phyloP scores from a whole-genome alignment of 2,797 vertebrate species.

The Remorina albescens region DNA sequence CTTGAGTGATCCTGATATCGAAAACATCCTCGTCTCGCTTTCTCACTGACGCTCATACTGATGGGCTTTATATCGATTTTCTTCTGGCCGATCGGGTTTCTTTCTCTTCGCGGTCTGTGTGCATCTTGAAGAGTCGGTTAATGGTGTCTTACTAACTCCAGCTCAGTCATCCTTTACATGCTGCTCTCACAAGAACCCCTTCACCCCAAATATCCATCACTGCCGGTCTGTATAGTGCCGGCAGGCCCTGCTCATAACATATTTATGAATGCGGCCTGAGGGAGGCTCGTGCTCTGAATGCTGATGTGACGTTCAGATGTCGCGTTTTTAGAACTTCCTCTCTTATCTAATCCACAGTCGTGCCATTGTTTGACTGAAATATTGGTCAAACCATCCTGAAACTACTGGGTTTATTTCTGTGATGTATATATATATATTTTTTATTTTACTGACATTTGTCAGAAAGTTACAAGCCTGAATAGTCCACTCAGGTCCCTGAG shows the following conservation, averaged over 20 bases:
- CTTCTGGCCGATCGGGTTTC: slow-evolving; percentile 30
- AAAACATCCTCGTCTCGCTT: slow-evolving; percentile 23
- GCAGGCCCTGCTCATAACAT: slow-evolving; percentile 57
- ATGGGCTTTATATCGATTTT: slow-evolving; percentile 65
- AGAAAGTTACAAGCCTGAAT: background rate
- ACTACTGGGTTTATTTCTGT: background rate
- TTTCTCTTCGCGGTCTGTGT: slow-evolving; percentile 40
- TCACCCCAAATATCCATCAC: slow-evolving; percentile 73
- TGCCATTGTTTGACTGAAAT: slow-evolving; percentile 5
- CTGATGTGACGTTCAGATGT: slow-evolving; percentile 56
- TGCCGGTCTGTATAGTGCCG: slow-evolving; percentile 47
- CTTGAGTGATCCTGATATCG: slow-evolving; percentile 32
- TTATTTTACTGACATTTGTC: background rate
- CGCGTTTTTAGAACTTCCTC: slow-evolving; percentile 37
- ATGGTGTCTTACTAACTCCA: slow-evolving; percentile 70
- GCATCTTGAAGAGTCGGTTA: slow-evolving; percentile 66
- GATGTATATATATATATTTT: background rate
- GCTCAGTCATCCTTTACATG: slow-evolving; percentile 74
- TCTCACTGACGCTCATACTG: slow-evolving; percentile 32
- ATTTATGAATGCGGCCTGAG: slow-evolving; percentile 67
- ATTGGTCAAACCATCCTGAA: background rate
- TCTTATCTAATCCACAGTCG: background rate
- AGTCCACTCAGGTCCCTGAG: background rate
- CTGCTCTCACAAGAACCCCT: slow-evolving; percentile 66
- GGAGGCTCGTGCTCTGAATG: slow-evolving; percentile 53